Conservation (phyloP, 2,113 vertebrate genomes). For the Athene noctua region DNA sequence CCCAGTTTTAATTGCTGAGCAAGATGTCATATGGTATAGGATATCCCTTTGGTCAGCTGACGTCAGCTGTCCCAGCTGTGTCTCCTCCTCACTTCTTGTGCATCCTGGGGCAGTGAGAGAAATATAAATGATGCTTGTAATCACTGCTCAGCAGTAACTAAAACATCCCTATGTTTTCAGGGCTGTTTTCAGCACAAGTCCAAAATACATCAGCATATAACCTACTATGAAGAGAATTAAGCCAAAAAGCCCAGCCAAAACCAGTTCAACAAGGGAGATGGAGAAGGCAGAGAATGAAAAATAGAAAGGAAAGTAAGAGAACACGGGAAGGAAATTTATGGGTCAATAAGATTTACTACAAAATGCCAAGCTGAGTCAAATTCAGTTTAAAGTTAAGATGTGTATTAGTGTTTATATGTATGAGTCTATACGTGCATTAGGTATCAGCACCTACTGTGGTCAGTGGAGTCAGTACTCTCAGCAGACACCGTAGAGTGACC, state of each 20-base stretch:
- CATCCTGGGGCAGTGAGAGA: too few relatives aligned
- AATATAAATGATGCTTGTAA: background rate
- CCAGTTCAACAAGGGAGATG: background rate
- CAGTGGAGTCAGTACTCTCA: too few relatives aligned
- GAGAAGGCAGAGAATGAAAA: background rate
- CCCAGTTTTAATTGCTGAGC: background rate
- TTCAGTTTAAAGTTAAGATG: background rate
- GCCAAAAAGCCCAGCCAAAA: background rate
- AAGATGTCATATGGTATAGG: background rate
- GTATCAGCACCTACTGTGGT: background rate
- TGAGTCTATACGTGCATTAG: background rate
- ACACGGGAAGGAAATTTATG: background rate
- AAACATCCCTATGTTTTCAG: background rate
- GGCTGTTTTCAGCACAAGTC: background rate
- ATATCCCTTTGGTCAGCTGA: background rate
- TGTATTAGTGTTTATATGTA: background rate
- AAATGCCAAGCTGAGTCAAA: background rate
- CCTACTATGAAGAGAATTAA: background rate
- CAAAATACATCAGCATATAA: background rate
- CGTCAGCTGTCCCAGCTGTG: background rate
- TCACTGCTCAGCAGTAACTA: background rate
- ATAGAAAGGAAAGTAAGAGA: background rate
- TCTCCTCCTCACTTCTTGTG: background rate
- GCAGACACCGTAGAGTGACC: background rate
- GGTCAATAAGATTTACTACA: background rate